Percentiles rank a stretch among this genome's conserved stretches.
Evolutionary conservation across 2,797 vertebrate genomes (phyloP).

Genomic region (Stomatorhinus walkeri): DNA sequence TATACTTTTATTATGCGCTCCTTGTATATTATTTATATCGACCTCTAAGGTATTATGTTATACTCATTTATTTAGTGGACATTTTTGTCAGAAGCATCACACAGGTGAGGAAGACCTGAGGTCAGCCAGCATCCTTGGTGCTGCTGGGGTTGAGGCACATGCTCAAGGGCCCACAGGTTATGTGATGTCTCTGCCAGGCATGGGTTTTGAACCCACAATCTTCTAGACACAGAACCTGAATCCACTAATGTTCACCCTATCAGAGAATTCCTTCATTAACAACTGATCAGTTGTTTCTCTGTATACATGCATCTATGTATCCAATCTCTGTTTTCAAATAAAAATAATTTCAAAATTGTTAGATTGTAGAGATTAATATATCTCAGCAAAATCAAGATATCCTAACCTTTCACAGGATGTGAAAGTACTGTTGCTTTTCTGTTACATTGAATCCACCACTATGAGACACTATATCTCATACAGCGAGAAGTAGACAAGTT

Average conservation of each 20-base stretch:
- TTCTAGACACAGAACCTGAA: not conserved
- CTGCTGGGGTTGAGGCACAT: not conserved
- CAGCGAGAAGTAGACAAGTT: not conserved
- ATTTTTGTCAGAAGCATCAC: not conserved
- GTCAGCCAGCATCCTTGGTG: not conserved
- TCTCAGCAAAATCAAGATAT: not conserved
- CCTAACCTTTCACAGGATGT: not conserved
- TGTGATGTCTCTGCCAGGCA: not conserved
- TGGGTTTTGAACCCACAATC: not conserved
- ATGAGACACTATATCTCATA: not conserved
- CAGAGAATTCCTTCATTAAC: not conserved
- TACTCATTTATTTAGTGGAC: not conserved
- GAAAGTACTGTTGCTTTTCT: not conserved
- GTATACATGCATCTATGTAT: not conserved
- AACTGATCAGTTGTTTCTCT: not conserved
- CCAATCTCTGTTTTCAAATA: not conserved
- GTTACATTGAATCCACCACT: not conserved
- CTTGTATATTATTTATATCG: constrained; percentile 28
- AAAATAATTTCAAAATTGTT: not conserved
- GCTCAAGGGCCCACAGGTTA: not conserved
- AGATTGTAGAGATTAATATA: constrained; percentile 3
- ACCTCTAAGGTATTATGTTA: constrained; percentile 15
- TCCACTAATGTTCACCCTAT: not conserved
- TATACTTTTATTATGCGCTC: constrained; percentile 36
- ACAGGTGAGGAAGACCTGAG: not conserved